Percentiles rank a stretch among this genome's conserved stretches.
These are phyloP conservation scores for Dromas ardeola DNA, from an alignment of 2,113 vertebrate species.

Conservation along the genomic window DNA sequence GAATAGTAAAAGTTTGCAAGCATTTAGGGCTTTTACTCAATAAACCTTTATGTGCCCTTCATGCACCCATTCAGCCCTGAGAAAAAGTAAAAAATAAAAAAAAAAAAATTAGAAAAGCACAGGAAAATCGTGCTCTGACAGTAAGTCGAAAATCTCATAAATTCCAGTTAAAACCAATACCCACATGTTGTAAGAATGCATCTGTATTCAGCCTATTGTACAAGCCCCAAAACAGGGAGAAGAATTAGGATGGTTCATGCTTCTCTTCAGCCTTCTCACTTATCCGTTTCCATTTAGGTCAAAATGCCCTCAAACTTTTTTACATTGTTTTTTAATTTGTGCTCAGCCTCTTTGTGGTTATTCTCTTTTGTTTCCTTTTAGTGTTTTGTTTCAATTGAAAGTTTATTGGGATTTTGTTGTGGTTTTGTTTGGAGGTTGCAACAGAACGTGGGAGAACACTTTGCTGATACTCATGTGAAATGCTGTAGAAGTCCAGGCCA, in stretches of 20 bases:
- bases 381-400: not conserved
- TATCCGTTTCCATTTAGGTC: not conserved
- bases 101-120: conserved; percentile 8
- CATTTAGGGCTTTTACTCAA: conserved; percentile 73
- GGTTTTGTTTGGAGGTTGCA: not conserved
- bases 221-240: not conserved
- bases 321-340: not conserved
- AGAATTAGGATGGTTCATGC: not conserved
- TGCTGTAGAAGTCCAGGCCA: not conserved
- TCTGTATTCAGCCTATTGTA: not conserved
- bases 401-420: not conserved
- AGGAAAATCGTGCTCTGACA: conserved; percentile 12
- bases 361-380: not conserved
- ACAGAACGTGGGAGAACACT: not conserved
- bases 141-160: conserved; percentile 49
- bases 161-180: conserved; percentile 13
- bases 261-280: not conserved
- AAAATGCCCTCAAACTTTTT: not conserved
- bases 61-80: conserved; percentile 48
- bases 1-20: conserved; percentile 74
- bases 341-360: not conserved
- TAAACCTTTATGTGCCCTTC: conserved; percentile 72
- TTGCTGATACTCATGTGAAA: not conserved
- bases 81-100: conserved; percentile 43
- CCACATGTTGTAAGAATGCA: not conserved